Evolutionary conservation across 2,888 invertebrate genomes (phyloP), one percentile per base, ranked within the genome.

Genomic region (Agrochola macilenta): DNA sequence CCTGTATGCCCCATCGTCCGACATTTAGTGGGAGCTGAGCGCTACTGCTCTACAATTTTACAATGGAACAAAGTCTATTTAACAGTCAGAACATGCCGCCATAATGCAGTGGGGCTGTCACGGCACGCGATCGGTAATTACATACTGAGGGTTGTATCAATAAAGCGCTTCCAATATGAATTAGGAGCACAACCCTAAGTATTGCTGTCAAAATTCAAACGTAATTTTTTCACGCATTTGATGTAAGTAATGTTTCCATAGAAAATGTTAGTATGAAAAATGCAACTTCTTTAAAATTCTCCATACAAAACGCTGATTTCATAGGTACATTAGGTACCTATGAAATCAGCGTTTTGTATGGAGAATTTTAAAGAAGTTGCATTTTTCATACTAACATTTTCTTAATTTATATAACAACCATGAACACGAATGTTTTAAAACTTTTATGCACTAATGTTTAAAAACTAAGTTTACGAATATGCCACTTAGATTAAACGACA

Each of bases 91-190:
- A 85, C 30, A 63, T 23, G 61, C 65, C 26, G 69, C 60, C 73
- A 52, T 70, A 68, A 70, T 82, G 82, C 82, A 74, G 85, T 58
- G 66, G 46, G 26, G 60, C 20, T 43, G 72, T 57, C 35, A 60
- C 20, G 35, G 2, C 82, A 85, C 82, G 82, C 82, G 69, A 82
- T 74, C 85, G 23, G 66, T 74, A 81, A 82, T 66, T 58, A 73
- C 52, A 73, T 8, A 54, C 54, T 49, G 14, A 61, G 43, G 23
- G 30, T 57, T 57, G 49, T 69, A 77, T 79, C 69, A 69, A 60
- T 78, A 78, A 79, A 69, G 23, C 54, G 49, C 60, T 69, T 65
- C 17, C 54, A n/a, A 49, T 78, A 60, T 65, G 43, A 30, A 83
- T 54, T 46, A 60, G 12, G 9, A 69, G 2, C 39, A 26, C 14